Evolutionary conservation across 2,113 vertebrate genomes (phyloP).

Genomic region (Oncorhynchus clarkii): DNA sequence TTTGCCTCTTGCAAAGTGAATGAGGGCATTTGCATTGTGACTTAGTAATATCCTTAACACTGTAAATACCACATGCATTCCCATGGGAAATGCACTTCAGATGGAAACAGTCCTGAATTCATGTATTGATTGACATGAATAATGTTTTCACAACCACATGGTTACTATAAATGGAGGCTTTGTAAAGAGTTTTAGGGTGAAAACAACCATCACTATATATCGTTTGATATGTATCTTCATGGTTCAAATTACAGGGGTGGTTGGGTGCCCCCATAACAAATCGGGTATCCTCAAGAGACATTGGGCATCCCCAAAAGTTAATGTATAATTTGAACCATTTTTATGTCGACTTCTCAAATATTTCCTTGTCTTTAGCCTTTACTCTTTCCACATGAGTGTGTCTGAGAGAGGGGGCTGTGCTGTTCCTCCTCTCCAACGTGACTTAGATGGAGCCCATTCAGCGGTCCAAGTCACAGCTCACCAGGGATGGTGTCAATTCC

Average conservation of each 20-base stretch:
- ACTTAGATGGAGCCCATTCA: constrained; percentile 17
- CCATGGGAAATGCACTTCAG: constrained; percentile 54
- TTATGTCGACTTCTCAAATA: constrained; percentile 5
- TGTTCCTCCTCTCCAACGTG: constrained; percentile 25
- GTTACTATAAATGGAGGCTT: constrained; percentile 19
- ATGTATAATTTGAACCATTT: too few relatives aligned
- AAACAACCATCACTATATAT: constrained; percentile 22
- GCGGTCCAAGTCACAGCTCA: not conserved
- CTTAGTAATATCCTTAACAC: constrained; percentile 20
- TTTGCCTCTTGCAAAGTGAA: constrained; percentile 68
- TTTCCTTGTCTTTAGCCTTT: constrained; percentile 30
- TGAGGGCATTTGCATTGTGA: constrained; percentile 40
- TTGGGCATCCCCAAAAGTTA: too few relatives aligned
- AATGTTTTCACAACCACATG: constrained; percentile 21
- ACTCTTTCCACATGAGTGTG: too few relatives aligned
- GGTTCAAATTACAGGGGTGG: too few relatives aligned
- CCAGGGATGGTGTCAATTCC: too few relatives aligned
- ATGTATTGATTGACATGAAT: constrained; percentile 23
- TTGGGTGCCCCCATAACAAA: too few relatives aligned
- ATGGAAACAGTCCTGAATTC: constrained; percentile 49
- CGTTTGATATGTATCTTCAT: constrained; percentile 9
- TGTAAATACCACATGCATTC: constrained; percentile 44
- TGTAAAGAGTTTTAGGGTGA: constrained; percentile 13
- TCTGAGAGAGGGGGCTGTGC: constrained; percentile 21
- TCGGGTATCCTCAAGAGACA: too few relatives aligned